Evolutionary conservation across 2,888 invertebrate species (phyloP), one percentile per base, ranked within the genome.

Genomic region (Tyria jacobaeae): DNA sequence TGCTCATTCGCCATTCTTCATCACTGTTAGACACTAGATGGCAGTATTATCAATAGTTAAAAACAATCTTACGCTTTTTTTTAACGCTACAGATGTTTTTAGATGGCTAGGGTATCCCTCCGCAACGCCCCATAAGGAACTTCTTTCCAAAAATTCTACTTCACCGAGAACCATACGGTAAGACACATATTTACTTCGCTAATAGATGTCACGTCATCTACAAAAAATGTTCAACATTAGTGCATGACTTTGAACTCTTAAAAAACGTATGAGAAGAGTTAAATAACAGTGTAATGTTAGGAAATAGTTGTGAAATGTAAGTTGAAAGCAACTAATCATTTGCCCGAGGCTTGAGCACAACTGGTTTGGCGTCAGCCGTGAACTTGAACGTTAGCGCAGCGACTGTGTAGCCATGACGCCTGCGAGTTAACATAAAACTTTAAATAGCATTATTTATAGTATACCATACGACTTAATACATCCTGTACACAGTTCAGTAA

Each of bases 341-440:
- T 31, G 60, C 27, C 54, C 60, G 64, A 47, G 58, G 66, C 64
- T 49, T 27, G 57, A 37, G 39, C 21, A 14, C 57, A 73, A 75
- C 75, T 64, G 73, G 75, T 75, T 75, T 70, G 17, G 39, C 37
- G 48, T 50, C 35, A 67, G 47, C 75, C 75, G 62, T 75, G 75
- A 75, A 75, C 75, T 75, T 75, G 75, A 70, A 75, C 66, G 44
- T 44, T 53, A 49, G 50, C 59, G 57, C 47, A 60, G 57, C 58
- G 50, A 31, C 21, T 17, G 51, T 17, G 48, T 48, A 59, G 57
- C 64, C 62, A 64, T 37, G 25, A 51, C 35, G 35, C 1, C 34
- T 56, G 63, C 17, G 31, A 41, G n/a, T 49, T 1, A 17, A 1
- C 14, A 21, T 12, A 10, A 10, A 12, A 5, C 44, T 44, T 21